Conservation (phyloP, 1,140 invertebrate genomes). For the Drosophila nasuta region DNA sequence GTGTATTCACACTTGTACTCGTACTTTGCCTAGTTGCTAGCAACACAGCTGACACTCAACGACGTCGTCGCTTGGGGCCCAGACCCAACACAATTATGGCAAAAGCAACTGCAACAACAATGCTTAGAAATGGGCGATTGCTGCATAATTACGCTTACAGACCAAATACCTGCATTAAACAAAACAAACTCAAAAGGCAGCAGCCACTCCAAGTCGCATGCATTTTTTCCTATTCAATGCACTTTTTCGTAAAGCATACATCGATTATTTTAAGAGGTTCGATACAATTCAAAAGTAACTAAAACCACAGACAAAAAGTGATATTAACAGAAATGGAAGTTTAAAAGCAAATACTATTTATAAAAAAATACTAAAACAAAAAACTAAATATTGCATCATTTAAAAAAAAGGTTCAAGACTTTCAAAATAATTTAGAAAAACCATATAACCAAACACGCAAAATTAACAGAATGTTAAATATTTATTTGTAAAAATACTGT, state of each 20-base stretch:
- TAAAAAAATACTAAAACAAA: too few species aligned
- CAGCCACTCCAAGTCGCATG: slow-evolving; percentile 19
- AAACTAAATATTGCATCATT: too few species aligned
- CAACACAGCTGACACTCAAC: slow-evolving; percentile 44
- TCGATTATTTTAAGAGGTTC: neutral
- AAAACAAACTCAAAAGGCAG: slow-evolving; percentile 50
- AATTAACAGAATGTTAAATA: too few species aligned
- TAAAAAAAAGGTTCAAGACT: too few species aligned
- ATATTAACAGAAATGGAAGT: too few species aligned
- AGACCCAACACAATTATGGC: slow-evolving; percentile 69
- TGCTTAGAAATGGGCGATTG: slow-evolving; percentile 60
- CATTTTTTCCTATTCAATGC: slow-evolving; percentile 10
- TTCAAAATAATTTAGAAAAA: too few species aligned
- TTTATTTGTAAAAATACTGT: too few species aligned
- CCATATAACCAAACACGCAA: too few species aligned
- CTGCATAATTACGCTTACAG: slow-evolving; percentile 75
- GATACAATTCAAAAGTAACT: neutral
- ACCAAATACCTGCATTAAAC: slow-evolving; percentile 60
- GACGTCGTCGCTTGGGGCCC: slow-evolving; percentile 31
- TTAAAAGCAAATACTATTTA: too few species aligned
- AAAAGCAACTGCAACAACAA: slow-evolving; percentile 46
- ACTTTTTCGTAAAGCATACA: neutral
- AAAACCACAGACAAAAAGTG: neutral
- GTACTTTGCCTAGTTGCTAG: slow-evolving; percentile 35
- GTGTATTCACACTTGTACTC: neutral